Base-by-base conservation (phyloP, 2,888 invertebrate species). In the Lamproptera curius region DNA sequence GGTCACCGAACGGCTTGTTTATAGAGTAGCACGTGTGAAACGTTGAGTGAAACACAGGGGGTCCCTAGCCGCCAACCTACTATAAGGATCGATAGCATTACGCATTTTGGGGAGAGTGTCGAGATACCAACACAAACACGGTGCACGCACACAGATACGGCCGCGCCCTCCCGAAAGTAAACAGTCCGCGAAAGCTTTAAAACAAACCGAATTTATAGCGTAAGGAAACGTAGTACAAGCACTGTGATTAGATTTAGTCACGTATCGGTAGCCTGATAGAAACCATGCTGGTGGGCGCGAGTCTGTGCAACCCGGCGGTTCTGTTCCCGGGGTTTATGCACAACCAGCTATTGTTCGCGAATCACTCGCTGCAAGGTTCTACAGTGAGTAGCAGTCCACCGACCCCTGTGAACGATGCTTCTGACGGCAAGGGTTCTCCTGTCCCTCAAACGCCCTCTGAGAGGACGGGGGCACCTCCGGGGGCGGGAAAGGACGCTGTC, bases 401-500 rank as follows among this genome's bases (percentile, higher is more conserved):
- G 10, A 86, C 86, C n/a, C 86, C 86, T 10, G 85, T 85, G 17
- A 84, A 83, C 51, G 59, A 65, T 17, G 50, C 58, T 0, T 61
- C 65, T 23, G 73, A 76, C 16, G 58, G 62, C 1, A 74, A 68
- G 50, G 52, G 64, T 1, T 75, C 80, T 1, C 84, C 76, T 1
- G 23, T 33, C 1, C 39, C 39, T 2, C 53, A 73, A 55, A 83
- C 85, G 16, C 81, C 83, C 10, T 84, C 89, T 4, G 86, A 85
- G 63, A 66, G 75, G 4, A 75, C 85, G 40, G 76, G 82, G 33
- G 72, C 89, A n/a, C 87, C 87, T 1, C 85, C 85, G 3, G 78
- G 83, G 44, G 77, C 88, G 49, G 77, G 87, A 35, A 88, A 88
- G 55, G 90, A 89, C 55, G 91, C 91, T 45, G 90, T 97, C 57